Evolutionary conservation across 2,888 invertebrate genomes (phyloP).

Genomic region (Hydropsyche betteni): DNA sequence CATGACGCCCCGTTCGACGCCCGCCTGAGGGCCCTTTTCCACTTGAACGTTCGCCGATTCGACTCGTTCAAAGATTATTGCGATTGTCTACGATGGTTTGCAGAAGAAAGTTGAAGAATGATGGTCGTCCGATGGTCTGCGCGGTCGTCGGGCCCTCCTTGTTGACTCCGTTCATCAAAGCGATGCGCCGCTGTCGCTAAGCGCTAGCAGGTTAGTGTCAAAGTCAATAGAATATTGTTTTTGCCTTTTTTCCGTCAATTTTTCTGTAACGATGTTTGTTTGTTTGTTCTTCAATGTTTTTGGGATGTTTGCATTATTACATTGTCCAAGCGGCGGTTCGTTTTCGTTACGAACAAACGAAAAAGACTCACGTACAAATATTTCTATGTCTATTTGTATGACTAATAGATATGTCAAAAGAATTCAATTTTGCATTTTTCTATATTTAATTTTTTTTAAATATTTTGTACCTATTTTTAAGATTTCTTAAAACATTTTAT

Average conservation of each 20-base stretch:
- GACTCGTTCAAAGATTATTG: background rate
- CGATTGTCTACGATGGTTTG: background rate
- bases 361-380: too few species aligned
- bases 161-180: slow-evolving; percentile 46
- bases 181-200: slow-evolving; percentile 42
- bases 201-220: slow-evolving; percentile 43
- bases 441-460: too few species aligned
- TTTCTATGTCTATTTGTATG: too few species aligned
- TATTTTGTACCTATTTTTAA: too few species aligned
- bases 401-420: too few species aligned
- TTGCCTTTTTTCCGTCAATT: too few species aligned
- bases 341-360: too few species aligned
- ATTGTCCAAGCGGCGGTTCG: background rate
- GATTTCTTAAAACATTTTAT: too few species aligned
- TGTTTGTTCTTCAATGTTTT: background rate
- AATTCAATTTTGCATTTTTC: too few species aligned
- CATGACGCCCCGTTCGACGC: slow-evolving; percentile 9
- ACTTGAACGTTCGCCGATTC: too few species aligned
- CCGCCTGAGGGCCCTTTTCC: background rate
- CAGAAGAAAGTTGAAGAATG: background rate
- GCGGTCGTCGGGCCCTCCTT: slow-evolving; percentile 27
- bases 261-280: too few species aligned
- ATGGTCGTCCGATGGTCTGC: slow-evolving; percentile 5
- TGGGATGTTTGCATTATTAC: slow-evolving; percentile 2
- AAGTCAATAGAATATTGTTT: slow-evolving; percentile 40